Evolutionary conservation across 2,113 vertebrate genomes (phyloP), one percentile per base, ranked within the genome.

Genomic region (Stegostoma tigrinum): DNA sequence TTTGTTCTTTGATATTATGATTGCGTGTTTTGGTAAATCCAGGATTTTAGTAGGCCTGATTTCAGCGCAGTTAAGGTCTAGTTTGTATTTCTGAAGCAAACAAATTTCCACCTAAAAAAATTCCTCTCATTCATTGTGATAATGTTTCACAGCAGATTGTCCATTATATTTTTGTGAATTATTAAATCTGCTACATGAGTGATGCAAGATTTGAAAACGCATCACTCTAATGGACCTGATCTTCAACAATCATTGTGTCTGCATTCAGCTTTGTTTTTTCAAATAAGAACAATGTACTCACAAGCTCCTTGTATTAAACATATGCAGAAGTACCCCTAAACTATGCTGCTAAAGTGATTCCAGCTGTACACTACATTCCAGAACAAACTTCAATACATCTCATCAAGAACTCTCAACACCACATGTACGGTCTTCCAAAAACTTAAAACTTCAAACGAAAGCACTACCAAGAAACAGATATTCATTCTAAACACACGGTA

Each of bases 401-500:
- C 8, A 61, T 38, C 90, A 93, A 87, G 61, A 66, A 67, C 45
- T 66, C 52, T 38, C 64, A 64, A 38, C 52, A 66, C 55, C 90
- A 93, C 61, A 93, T 67, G 90, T 66, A 66, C 23, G 61, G 90
- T 38, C 90, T 93, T 93, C 90, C 34, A 93, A 66, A 93, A 93
- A 64, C 30, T 6, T 91, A 64, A 61, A 91, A 93, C 61, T 38
- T 67, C 61, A 89, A 94, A 67, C 67, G n/a, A 67, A 94, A 38
- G 55, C 48, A 67, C 90, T 67, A 94, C 34, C 90, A 94, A 94
- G 64, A 94, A 67, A 67, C n/a, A 38, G 90, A 94, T 93, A 93
- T 67, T 67, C 61, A 24, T 64, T 66, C 90, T 94, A 94, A 67
- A 94, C 61, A n/a, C 38, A 61, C 87, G 1, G 87, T 61, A 90